A percentile compares a stretch with the other conserved stretches of the same genome.
Evolutionary conservation across 2,113 vertebrate genomes (phyloP).

Genomic region (Ellobius talpinus): DNA sequence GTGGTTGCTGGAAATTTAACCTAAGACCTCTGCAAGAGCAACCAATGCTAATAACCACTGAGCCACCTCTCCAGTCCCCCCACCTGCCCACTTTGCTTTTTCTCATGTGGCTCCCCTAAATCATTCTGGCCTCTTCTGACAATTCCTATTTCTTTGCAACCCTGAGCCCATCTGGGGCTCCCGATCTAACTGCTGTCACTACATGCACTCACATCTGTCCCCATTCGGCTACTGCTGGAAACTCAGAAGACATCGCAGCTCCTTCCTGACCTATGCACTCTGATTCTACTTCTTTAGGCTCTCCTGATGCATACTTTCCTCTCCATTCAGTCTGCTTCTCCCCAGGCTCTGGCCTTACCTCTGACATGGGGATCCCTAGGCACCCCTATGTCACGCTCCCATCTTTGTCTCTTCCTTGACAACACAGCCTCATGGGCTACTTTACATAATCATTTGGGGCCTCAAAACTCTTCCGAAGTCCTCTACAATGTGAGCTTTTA

Average conservation of each 20-base stretch:
- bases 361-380: background rate
- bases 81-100: background rate
- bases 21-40: too few species aligned
- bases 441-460: background rate
- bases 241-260: background rate
- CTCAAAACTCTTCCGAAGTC: background rate
- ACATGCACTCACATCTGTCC: accelerated
- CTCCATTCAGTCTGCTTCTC: background rate
- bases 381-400: background rate
- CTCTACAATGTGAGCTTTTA: conserved; percentile 12
- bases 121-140: background rate
- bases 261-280: background rate
- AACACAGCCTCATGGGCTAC: background rate
- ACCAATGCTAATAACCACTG: too few species aligned
- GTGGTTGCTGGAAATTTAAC: too few species aligned
- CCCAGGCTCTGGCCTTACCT: background rate
- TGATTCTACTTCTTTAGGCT: background rate
- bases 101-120: background rate
- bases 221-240: background rate
- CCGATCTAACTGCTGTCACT: background rate
- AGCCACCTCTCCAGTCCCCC: too few species aligned
- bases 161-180: background rate
- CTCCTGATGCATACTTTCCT: background rate
- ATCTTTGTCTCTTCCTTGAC: background rate
- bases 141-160: conserved; percentile 15